A percentile compares a stretch with the other conserved stretches of the same genome.
Conservation (phyloP, 1,140 invertebrate species). For the Cotesia typhae region DNA sequence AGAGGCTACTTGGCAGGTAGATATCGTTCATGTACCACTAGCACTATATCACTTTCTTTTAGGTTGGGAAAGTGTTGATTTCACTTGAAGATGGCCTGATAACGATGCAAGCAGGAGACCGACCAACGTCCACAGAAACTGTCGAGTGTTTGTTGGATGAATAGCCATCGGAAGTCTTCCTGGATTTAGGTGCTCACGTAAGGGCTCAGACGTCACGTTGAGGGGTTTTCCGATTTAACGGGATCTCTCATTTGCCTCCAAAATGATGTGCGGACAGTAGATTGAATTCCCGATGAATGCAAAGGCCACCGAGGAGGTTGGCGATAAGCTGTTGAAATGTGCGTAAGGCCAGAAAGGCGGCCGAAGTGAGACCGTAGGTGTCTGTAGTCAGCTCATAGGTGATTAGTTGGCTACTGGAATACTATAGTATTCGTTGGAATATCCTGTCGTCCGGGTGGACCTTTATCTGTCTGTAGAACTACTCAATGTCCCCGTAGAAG, state of each 20-base stretch:
- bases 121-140: too few relatives aligned
- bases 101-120: too few relatives aligned
- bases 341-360: conserved; percentile 46
- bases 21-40: conserved; percentile 35
- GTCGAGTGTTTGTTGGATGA: too few relatives aligned
- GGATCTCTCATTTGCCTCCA: conserved; percentile 18
- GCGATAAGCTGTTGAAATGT: conserved; percentile 46
- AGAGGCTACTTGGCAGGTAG: conserved; percentile 31
- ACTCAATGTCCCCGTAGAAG: conserved; percentile 33
- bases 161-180: too few relatives aligned
- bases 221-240: neutral
- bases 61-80: neutral
- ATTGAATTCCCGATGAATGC: conserved; percentile 4
- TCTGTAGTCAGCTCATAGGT: conserved; percentile 50
- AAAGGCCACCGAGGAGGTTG: neutral
- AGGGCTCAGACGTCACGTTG: neutral
- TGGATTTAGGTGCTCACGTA: too few relatives aligned
- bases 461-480: conserved; percentile 46
- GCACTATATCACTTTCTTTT: conserved; percentile 23
- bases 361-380: conserved; percentile 45
- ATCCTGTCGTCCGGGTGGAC: conserved; percentile 46
- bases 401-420: conserved; percentile 14
- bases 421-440: conserved; percentile 50
- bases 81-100: too few relatives aligned
- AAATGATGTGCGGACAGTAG: conserved; percentile 7